phyloP scores from a whole-genome alignment of 2,888 invertebrate genomes.

The Catocala nupta region DNA sequence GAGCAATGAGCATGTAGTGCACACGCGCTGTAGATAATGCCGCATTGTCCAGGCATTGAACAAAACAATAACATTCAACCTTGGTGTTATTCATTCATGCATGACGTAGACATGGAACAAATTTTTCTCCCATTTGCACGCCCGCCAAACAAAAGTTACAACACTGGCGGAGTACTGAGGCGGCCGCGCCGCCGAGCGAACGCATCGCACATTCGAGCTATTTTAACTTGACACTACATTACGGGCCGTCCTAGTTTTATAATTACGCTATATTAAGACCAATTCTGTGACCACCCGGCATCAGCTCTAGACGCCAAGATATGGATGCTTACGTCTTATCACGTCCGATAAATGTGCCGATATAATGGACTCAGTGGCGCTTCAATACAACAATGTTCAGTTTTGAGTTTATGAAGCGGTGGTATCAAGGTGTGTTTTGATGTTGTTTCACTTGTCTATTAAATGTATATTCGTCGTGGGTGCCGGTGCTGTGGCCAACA shows the following conservation, averaged over 20 bases:
- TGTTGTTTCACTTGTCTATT: conserved; percentile 32
- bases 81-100: conserved; percentile 78
- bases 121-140: conserved; percentile 81
- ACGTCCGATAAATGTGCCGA: conserved; percentile 69
- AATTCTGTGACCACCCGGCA: conserved; percentile 49
- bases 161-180: conserved; percentile 67
- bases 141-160: conserved; percentile 75
- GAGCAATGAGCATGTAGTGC: conserved; percentile 38
- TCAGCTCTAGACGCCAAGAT: conserved; percentile 54
- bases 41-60: conserved; percentile 60
- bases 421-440: conserved; percentile 79
- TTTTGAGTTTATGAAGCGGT: conserved; percentile 83
- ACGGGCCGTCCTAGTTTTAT: conserved; percentile 56
- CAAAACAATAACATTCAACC: conserved; percentile 76
- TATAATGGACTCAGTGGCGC: conserved; percentile 70
- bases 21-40: conserved; percentile 53
- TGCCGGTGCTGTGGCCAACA: too few species aligned
- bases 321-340: conserved; percentile 70
- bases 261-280: conserved; percentile 57
- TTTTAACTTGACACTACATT: conserved; percentile 61
- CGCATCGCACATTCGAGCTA: conserved; percentile 63
- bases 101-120: conserved; percentile 79
- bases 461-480: conserved; percentile 7
- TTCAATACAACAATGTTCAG: conserved; percentile 77
- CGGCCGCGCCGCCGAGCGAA: conserved; percentile 66